phyloP scores from a whole-genome alignment of 2,113 vertebrate genomes.

The Pelobates fuscus region DNA sequence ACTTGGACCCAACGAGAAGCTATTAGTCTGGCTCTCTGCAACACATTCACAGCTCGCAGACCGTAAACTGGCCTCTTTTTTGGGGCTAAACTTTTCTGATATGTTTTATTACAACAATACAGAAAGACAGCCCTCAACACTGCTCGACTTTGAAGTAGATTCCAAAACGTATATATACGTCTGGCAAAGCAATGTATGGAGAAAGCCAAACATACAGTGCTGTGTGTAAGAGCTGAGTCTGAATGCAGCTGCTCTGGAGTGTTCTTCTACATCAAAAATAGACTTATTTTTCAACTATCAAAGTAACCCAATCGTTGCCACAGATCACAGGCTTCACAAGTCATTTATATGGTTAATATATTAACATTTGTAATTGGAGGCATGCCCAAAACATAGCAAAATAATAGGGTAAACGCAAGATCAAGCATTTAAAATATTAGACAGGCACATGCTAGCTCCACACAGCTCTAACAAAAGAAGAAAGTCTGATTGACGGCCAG shows the following conservation, averaged over 20 bases:
- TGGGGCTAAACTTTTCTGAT: neutral
- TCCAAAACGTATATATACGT: neutral
- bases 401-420: too few relatives aligned
- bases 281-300: too few relatives aligned
- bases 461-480: too few relatives aligned
- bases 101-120: conserved; percentile 8
- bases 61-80: neutral
- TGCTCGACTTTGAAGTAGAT: neutral
- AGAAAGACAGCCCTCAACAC: neutral
- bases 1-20: neutral
- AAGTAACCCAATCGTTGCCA: too few relatives aligned
- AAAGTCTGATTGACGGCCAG: too few relatives aligned
- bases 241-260: neutral
- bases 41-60: neutral
- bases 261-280: too few relatives aligned
- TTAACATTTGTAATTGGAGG: too few relatives aligned
- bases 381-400: too few relatives aligned
- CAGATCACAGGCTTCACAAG: too few relatives aligned
- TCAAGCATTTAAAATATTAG: too few relatives aligned
- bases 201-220: conserved; percentile 9
- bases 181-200: neutral
- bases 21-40: neutral
- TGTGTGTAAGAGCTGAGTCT: neutral
- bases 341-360: too few relatives aligned
- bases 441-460: too few relatives aligned